phyloP scores from a whole-genome alignment of 2,888 invertebrate species.

The Beris morrisii region DNA sequence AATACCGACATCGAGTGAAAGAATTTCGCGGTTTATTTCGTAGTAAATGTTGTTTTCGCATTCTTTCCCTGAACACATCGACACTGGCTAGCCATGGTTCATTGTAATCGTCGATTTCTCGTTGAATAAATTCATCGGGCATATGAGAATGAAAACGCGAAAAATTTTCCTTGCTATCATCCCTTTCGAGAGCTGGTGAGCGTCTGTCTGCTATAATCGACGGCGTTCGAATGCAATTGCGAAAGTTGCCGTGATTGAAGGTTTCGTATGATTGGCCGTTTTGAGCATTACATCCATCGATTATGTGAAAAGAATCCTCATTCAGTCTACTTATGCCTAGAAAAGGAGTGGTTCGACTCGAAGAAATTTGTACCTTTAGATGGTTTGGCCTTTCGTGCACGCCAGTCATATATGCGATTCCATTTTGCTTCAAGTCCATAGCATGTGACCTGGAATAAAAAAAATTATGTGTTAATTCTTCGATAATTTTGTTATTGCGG shows the following conservation, averaged over 20 bases:
- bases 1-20: conserved; percentile 15
- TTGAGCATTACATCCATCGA: not conserved
- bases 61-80: not conserved
- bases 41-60: not conserved
- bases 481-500: no score
- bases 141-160: not conserved
- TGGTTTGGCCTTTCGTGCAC: not conserved
- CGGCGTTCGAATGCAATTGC: no score
- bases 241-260: not conserved
- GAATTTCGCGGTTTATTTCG: not conserved
- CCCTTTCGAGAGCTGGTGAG: not conserved
- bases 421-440: conserved; percentile 5
- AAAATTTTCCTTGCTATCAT: conserved; percentile 6
- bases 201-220: no score
- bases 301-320: conserved; percentile 5
- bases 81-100: not conserved
- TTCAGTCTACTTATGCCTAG: not conserved
- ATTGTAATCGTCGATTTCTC: not conserved
- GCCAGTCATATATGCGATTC: not conserved
- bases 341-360: not conserved
- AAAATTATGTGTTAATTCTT: no score
- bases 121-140: not conserved
- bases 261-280: not conserved
- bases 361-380: not conserved
- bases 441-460: conserved; percentile 1